Conservation (phyloP, 2,113 vertebrate genomes). For the Hystrix brachyura region DNA sequence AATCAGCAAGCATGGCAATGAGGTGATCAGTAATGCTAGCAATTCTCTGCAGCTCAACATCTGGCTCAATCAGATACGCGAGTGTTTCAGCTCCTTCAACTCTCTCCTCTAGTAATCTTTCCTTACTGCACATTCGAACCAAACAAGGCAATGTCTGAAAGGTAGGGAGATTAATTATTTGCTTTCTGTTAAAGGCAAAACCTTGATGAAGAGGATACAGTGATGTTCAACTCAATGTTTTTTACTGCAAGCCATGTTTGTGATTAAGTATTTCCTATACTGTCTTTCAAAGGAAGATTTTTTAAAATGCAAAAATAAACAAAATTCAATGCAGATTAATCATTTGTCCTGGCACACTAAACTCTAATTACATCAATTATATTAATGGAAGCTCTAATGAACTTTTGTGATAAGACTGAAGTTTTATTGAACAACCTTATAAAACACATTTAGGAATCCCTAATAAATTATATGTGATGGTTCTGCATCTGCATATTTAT, state of each 20-base stretch:
- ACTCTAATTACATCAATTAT: constrained; percentile 4
- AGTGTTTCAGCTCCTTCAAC: constrained; percentile 98
- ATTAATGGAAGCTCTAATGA: constrained; percentile 34
- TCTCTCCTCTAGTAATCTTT: constrained; percentile 96
- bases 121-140: constrained; percentile 99
- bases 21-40: constrained; percentile 99
- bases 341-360: neutral
- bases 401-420: constrained; percentile 48
- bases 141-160: constrained; percentile 96
- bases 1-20: constrained; percentile 98
- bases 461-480: neutral
- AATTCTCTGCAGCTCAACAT: constrained; percentile 97
- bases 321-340: constrained; percentile 58
- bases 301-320: constrained; percentile 59
- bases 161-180: constrained; percentile 70
- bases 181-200: constrained; percentile 66
- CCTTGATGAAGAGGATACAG: constrained; percentile 20
- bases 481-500: constrained; percentile 18
- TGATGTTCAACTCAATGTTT: neutral
- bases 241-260: constrained; percentile 31
- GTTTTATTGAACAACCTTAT: constrained; percentile 5
- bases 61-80: constrained; percentile 98
- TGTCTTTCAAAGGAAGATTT: constrained; percentile 38
- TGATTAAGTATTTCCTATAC: constrained; percentile 53
- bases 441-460: constrained; percentile 50